Base-by-base conservation (phyloP, 1,140 invertebrate species). In the Drosophila sucinea region DNA sequence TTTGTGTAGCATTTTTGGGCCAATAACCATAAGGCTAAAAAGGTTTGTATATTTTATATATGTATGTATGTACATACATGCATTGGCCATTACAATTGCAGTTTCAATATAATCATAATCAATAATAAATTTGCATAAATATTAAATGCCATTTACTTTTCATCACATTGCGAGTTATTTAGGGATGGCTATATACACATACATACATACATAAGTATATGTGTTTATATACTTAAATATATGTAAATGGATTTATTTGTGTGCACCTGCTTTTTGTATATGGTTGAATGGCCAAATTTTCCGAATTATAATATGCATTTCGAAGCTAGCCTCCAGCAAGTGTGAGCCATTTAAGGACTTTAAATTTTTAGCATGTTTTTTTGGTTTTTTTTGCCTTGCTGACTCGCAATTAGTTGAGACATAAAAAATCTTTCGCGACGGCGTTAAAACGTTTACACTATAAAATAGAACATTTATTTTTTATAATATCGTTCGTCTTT, bases 41-140 rank as follows among this genome's bases (percentile, higher is more conserved):
- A 10, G 57, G 6, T 25, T 51, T 51, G 2, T 51, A 25, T 47
- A 6, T 25, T 47, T 25, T 17, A 27, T 25, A 47, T 41, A 47
- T 61, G 7, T 40, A 55, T 7, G 10, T 58, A 65, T 38, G 17
- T 44, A n/a, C n/a, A 62, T 56, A 25, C 27, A 4, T 40, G 62
- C 41, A 7, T 11, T 47, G 40, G 41, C 56, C 35, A 62, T 54
- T 56, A 38, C 72, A 60, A 65, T 27, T 61, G 60, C 60, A 54
- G 23, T 51, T 23, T 10, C 30, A 41, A 25, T 44, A 71, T 78
- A 78, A 86, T 75, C 67, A 65, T 33, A 79, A 73, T 87, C 63
- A 82, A 82, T 82, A 79, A 82, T 73, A 54, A 73, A 86, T 87
- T 70, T 71, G 83, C 82, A 82, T 86, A 70, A 79, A 82, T 82